Evolutionary conservation across 2,113 vertebrate species (phyloP).

Genomic region (Brachyistius frenatus): DNA sequence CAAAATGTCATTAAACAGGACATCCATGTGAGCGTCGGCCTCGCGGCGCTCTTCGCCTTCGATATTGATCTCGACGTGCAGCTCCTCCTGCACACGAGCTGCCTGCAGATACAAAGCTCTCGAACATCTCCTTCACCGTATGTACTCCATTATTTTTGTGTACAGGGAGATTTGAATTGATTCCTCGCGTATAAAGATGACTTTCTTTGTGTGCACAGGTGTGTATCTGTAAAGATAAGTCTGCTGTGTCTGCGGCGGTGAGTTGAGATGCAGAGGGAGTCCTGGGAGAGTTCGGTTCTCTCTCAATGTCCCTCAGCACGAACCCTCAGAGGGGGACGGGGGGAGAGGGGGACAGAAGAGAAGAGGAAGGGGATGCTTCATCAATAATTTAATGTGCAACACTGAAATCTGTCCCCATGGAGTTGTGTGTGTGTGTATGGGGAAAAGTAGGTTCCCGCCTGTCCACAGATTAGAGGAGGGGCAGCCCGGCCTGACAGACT

Average conservation of each 20-base stretch:
- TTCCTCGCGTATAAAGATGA: too few species aligned
- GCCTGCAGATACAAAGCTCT: too few species aligned
- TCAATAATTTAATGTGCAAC: conserved; percentile 60
- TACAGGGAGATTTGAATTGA: too few species aligned
- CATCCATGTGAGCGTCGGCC: too few species aligned
- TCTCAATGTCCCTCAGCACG: conserved; percentile 43
- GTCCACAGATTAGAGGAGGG: conserved; percentile 12
- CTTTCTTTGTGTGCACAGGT: neutral
- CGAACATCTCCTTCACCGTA: too few species aligned
- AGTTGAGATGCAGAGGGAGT: conserved; percentile 24
- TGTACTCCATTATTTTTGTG: too few species aligned
- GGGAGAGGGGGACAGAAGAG: neutral
- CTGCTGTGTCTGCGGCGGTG: neutral
- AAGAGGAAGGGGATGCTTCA: conserved; percentile 28
- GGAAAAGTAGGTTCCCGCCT: conserved; percentile 20
- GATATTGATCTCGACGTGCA: too few species aligned
- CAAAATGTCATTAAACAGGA: too few species aligned
- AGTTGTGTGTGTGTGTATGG: neutral
- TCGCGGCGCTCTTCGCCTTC: too few species aligned
- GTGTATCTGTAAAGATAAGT: neutral
- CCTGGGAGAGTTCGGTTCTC: conserved; percentile 43
- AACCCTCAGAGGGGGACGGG: conserved; percentile 12
- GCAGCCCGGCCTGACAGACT: neutral
- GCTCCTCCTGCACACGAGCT: too few species aligned
- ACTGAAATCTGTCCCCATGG: conserved; percentile 52